These are phyloP conservation scores for Ctenopoma kingsleyae DNA, from an alignment of 2,797 vertebrate genomes.

Conservation along the genomic window DNA sequence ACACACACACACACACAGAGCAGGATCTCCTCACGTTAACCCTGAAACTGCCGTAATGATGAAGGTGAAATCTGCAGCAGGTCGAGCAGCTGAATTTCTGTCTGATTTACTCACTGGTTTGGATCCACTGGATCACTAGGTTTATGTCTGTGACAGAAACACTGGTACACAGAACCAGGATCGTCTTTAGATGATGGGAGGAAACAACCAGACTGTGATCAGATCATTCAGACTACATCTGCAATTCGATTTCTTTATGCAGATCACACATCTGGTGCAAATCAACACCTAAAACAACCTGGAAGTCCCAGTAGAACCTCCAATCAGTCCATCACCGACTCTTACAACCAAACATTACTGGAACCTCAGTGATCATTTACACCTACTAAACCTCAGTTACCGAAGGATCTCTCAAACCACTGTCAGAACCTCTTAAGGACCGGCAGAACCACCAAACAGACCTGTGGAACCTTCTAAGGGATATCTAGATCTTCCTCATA, in stretches of 20 bases:
- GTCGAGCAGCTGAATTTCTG: not conserved
- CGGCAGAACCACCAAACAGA: not conserved
- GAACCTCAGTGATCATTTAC: no score
- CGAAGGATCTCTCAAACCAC: no score
- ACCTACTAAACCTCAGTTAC: no score
- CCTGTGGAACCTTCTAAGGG: not conserved
- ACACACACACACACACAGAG: slow-evolving; percentile 25
- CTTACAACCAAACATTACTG: no score
- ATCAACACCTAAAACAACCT: no score
- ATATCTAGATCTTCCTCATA: no score
- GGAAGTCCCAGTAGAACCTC: not conserved
- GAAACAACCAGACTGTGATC: not conserved
- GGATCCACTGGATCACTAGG: not conserved
- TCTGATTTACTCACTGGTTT: no score
- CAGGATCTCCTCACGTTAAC: slow-evolving; percentile 1
- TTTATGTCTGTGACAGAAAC: not conserved
- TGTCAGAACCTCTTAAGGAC: not conserved
- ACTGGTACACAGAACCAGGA: not conserved
- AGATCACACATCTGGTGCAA: no score
- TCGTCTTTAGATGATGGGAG: not conserved
- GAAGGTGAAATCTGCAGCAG: not conserved
- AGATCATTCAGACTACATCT: no score
- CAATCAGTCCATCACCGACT: no score
- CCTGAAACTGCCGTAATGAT: not conserved
- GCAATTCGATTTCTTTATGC: no score